Conservation (phyloP, 2,888 invertebrate species). For the Lysandra coridon region DNA sequence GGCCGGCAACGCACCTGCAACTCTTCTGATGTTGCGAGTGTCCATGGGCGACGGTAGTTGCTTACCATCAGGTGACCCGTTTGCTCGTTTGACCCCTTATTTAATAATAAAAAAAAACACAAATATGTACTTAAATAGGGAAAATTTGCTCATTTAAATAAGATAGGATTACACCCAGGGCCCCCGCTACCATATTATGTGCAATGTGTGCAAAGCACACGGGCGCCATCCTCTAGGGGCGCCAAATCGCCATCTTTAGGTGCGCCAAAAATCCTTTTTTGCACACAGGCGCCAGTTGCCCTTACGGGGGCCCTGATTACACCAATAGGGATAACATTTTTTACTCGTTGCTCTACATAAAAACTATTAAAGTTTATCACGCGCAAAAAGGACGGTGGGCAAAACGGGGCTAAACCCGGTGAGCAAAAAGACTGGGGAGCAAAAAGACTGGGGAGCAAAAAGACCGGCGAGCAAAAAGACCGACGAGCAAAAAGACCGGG, state of each 20-base stretch:
- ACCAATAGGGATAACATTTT: neutral
- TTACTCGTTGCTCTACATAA: slow-evolving; percentile 7
- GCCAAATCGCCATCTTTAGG: no score
- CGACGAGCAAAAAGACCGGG: neutral
- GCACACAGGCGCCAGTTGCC: no score
- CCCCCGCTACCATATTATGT: no score
- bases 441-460: slow-evolving; percentile 3
- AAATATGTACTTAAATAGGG: neutral
- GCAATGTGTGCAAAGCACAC: no score
- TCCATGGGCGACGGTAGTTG: no score
- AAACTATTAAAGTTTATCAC: slow-evolving; percentile 27
- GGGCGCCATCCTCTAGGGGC: no score
- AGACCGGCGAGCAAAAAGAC: neutral
- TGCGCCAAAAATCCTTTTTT: no score
- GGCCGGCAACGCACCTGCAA: no score
- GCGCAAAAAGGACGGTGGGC: neutral
- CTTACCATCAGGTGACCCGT: no score
- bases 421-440: neutral
- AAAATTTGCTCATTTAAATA: neutral
- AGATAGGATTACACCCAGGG: neutral
- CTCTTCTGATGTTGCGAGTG: no score
- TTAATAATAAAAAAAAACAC: neutral
- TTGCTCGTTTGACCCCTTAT: no score
- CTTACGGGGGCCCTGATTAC: no score
- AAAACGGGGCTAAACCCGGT: slow-evolving; percentile 1